phyloP scores from a whole-genome alignment of 2,797 vertebrate genomes.

The Fistularia commersonii region DNA sequence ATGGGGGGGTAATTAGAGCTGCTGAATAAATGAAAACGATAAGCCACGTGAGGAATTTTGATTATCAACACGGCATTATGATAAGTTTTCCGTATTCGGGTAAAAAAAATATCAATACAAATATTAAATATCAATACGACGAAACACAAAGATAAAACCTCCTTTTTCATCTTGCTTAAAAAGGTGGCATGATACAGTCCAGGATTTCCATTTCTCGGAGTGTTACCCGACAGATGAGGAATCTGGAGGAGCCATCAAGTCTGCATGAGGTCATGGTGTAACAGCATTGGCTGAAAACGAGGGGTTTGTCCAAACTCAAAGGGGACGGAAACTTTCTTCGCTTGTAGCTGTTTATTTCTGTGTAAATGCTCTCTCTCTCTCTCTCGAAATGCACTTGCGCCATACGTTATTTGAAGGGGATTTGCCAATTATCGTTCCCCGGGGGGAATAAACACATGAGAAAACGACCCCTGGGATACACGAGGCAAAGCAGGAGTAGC shows the following conservation, averaged over 20 bases:
- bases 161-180: constrained; percentile 2
- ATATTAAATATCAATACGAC: too few relatives aligned
- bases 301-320: constrained; percentile 22
- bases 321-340: constrained; percentile 38
- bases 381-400: constrained; percentile 2
- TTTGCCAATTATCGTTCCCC: constrained; percentile 62
- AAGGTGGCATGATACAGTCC: constrained; percentile 24
- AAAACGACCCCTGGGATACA: constrained; percentile 28
- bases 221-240: constrained; percentile 34
- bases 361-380: constrained; percentile 19
- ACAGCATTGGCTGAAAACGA: constrained; percentile 16
- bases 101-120: background rate
- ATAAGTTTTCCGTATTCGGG: constrained; percentile 3
- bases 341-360: constrained; percentile 48
- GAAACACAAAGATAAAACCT: constrained; percentile 13
- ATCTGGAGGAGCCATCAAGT: constrained; percentile 59
- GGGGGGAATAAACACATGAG: constrained; percentile 9
- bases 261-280: constrained; percentile 59
- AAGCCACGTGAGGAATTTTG: constrained; percentile 19
- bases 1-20: constrained; percentile 24
- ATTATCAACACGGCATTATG: constrained; percentile 18
- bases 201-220: constrained; percentile 30
- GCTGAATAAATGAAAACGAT: constrained; percentile 26
- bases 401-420: constrained; percentile 42
- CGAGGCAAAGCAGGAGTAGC: constrained; percentile 27